Conservation (phyloP, 2,113 vertebrate genomes). For the Ptilonorhynchus violaceus region DNA sequence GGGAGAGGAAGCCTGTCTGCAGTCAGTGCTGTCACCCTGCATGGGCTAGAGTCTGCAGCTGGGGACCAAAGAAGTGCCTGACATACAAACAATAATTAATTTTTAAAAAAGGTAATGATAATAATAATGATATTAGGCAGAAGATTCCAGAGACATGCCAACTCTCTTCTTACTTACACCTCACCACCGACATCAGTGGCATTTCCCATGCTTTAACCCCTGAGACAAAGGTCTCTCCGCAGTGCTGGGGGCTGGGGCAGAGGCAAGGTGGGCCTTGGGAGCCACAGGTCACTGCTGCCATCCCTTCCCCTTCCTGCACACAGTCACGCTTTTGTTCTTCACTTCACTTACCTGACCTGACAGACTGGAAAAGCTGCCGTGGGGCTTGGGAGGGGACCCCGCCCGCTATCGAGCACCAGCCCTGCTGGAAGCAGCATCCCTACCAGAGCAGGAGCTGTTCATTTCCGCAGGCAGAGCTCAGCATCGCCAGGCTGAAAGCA, state of each 20-base stretch:
- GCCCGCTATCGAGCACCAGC: fast-evolving
- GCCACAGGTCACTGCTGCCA: neutral
- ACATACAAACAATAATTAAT: fast-evolving
- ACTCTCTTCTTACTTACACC: neutral
- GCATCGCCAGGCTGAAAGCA: neutral
- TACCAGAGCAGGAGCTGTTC: neutral
- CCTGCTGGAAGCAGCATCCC: neutral
- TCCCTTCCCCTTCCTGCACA: neutral
- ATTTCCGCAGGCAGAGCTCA: neutral
- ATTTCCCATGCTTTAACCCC: neutral
- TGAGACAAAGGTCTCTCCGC: neutral
- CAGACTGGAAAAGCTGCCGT: neutral
- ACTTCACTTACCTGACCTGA: neutral
- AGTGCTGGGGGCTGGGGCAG: neutral
- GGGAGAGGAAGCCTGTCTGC: neutral
- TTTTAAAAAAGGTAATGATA: no score
- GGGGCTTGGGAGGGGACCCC: neutral
- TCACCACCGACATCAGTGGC: fast-evolving
- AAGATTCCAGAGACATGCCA: neutral
- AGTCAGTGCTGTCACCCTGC: neutral
- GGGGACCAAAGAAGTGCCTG: neutral
- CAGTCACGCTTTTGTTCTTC: neutral
- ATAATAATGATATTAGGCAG: neutral
- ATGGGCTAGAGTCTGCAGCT: neutral
- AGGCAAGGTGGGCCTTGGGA: neutral